Evolutionary conservation across 2,113 vertebrate genomes (phyloP).

Genomic region (Sisor rabdophorus): DNA sequence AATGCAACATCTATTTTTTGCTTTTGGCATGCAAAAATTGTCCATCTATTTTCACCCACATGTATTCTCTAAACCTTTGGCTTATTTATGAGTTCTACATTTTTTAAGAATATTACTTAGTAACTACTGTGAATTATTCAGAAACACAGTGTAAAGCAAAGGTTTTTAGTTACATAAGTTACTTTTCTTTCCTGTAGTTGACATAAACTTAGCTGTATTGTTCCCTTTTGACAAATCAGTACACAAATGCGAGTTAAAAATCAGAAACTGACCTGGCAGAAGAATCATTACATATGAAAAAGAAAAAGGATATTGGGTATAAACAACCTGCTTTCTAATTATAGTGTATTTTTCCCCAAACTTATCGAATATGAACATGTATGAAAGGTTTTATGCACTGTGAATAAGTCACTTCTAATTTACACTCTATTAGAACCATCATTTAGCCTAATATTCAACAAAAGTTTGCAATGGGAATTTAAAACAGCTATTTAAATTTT

Average conservation of each 20-base stretch:
- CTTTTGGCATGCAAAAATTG: no score
- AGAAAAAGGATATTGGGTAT: slow-evolving; percentile 19
- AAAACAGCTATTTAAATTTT: neutral
- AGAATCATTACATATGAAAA: slow-evolving; percentile 24
- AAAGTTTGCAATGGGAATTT: neutral
- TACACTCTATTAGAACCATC: neutral
- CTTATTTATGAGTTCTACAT: neutral
- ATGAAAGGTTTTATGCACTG: neutral
- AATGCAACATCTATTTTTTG: neutral
- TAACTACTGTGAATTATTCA: neutral
- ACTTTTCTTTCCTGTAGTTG: neutral
- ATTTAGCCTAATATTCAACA: neutral
- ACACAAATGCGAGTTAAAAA: slow-evolving; percentile 1
- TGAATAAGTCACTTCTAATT: slow-evolving; percentile 2
- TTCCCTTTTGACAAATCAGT: neutral
- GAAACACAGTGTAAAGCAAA: neutral
- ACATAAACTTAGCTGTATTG: neutral
- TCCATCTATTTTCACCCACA: neutral
- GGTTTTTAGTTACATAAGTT: neutral
- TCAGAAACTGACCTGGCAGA: slow-evolving; percentile 4
- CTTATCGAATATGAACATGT: neutral
- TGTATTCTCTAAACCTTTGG: neutral
- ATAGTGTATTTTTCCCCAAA: slow-evolving; percentile 5
- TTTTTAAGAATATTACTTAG: neutral
- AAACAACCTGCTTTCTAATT: neutral